Base-by-base conservation (phyloP, 2,797 vertebrate genomes). In the Steatocranus sp. region DNA sequence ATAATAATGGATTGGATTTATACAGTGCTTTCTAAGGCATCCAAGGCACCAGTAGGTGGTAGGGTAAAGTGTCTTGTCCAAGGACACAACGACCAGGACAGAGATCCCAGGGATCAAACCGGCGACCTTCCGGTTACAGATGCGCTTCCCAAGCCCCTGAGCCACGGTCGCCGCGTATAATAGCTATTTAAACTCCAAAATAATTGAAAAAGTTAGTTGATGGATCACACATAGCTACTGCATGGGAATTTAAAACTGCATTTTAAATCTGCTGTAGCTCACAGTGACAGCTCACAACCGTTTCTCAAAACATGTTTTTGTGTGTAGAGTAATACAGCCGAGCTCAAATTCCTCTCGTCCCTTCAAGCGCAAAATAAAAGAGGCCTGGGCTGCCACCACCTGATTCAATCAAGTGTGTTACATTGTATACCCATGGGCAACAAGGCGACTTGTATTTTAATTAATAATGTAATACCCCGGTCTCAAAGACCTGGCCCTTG, bases 331-430 rank as follows among this genome's bases (percentile, higher is more conserved):
- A 97, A 95, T 96, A 96, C 96, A 94, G 95, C 97, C 92, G 56
- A 95, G 96, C 96, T 97, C 97, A 97, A 96, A 97, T 97, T 95
- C 97, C 95, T 95, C 96, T 97, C 95, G 93, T 96, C 95, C 97
- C 97, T 98, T 96, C 96, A 95, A 99, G 97, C 96, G 91, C 95
- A 96, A 97, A 98, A 97, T 96, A 96, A 95, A 97, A 98, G 97
- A 97, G 88, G 96, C 96, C 96, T 96, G 87, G 89, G 94, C 97
- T 97, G 96, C 97, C 96, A 96, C 95, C 96, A 97, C 97, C 97
- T 97, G 97, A 97, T 97, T 98, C 98, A 98, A 98, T 99, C 98
- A 99, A 98, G 97, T 97, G 96, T 95, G 97, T 97, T 95, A 96
- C 96, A 96, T 94, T 97, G 94, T 98, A 98, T 98, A 97, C 97